Conservation (phyloP, 2,113 vertebrate genomes). For the Apus apus region DNA sequence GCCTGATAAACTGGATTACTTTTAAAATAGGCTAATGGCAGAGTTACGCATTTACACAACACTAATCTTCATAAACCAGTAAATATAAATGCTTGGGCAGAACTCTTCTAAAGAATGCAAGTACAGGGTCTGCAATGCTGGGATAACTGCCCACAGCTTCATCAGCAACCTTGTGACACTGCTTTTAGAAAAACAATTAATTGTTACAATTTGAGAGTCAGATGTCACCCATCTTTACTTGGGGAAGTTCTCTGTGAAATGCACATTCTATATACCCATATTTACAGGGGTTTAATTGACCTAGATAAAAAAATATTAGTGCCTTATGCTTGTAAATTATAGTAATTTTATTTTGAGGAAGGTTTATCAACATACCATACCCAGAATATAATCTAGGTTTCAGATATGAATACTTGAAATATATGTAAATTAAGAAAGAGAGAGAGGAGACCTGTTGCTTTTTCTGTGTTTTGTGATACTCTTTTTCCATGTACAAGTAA, state of each 20-base stretch:
- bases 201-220: not conserved
- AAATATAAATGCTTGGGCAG: not conserved
- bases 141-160: not conserved
- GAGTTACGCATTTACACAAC: not conserved
- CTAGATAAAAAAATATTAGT: not conserved
- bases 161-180: not conserved
- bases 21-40: not conserved
- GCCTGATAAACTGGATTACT: not conserved
- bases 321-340: not conserved
- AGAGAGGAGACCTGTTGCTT: not conserved
- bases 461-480: not conserved
- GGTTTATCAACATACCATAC: not conserved
- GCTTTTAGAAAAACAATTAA: not conserved
- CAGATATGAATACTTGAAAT: not conserved
- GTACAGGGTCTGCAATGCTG: not conserved
- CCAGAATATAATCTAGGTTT: not conserved
- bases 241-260: not conserved
- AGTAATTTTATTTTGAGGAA: not conserved
- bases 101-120: not conserved
- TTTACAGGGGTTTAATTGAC: not conserved
- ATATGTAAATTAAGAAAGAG: not conserved
- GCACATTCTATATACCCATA: not conserved
- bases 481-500: not conserved
- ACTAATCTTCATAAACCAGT: not conserved
- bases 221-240: not conserved